Conservation (phyloP, 1,140 invertebrate species). For the Ptiloglossa arizonensis region DNA sequence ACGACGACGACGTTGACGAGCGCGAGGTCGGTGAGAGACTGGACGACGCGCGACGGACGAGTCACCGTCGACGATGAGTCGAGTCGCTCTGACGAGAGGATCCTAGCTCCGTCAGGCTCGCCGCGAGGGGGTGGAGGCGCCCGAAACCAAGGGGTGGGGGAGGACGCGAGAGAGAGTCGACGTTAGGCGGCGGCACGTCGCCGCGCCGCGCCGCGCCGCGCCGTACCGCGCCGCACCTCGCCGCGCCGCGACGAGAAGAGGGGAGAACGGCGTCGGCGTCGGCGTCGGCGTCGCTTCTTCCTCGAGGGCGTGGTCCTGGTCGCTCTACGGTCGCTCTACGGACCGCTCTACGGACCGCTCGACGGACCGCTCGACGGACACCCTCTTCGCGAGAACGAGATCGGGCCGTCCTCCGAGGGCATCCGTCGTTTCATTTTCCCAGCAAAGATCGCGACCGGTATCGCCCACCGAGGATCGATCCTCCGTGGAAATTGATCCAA, state of each 20-base stretch:
- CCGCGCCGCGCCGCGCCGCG: background rate
- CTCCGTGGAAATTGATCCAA: too few species aligned
- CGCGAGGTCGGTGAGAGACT: conserved; percentile 62
- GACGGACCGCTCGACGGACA: conserved; percentile 45
- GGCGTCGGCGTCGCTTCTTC: conserved; percentile 67
- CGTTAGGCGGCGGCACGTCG: conserved; percentile 6
- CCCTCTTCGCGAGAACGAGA: conserved; percentile 46
- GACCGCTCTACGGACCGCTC: too few species aligned
- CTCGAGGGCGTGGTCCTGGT: conserved; percentile 75
- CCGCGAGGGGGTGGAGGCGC: conserved; percentile 55
- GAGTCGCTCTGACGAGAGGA: conserved; percentile 65
- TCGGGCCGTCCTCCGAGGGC: too few species aligned
- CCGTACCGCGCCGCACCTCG: too few species aligned
- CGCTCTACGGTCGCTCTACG: conserved; percentile 47
- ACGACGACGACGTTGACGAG: conserved; percentile 58
- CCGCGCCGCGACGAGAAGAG: background rate
- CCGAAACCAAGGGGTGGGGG: conserved; percentile 9
- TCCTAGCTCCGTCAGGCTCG: conserved; percentile 63
- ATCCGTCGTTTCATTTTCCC: too few species aligned
- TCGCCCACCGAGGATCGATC: too few species aligned
- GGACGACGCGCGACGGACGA: conserved; percentile 54
- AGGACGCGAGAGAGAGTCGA: conserved; percentile 12
- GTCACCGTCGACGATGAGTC: conserved; percentile 62
- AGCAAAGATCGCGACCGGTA: too few species aligned
- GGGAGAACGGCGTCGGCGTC: conserved; percentile 39